These are phyloP conservation scores for Ispidina picta DNA, from an alignment of 2,797 vertebrate genomes.

Conservation along the genomic window DNA sequence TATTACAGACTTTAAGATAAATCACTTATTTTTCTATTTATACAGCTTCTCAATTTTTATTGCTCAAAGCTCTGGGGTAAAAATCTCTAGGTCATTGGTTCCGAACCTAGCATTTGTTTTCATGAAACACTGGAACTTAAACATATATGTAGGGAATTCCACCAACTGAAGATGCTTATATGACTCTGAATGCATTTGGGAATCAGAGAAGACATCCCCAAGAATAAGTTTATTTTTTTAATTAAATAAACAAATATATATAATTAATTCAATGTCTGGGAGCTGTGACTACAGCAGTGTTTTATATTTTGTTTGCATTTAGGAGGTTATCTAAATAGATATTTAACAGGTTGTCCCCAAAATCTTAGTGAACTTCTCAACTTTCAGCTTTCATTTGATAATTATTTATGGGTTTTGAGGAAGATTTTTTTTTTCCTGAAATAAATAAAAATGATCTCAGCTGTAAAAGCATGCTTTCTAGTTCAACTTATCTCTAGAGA, in stretches of 20 bases:
- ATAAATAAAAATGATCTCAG: not conserved
- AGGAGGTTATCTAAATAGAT: not conserved
- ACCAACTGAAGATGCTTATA: not conserved
- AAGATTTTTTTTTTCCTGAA: not conserved
- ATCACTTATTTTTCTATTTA: not conserved
- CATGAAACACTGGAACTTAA: not conserved
- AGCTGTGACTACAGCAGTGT: not conserved
- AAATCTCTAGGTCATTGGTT: not conserved
- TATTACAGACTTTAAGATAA: not conserved
- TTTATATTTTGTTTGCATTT: not conserved
- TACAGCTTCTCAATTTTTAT: not conserved
- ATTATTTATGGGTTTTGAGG: not conserved
- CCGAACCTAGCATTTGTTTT: not conserved
- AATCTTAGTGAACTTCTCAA: not conserved
- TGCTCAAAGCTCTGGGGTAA: not conserved
- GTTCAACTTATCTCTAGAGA: not conserved
- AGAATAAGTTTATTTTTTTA: not conserved
- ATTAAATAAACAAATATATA: not conserved
- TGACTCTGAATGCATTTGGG: not conserved
- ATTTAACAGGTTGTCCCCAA: not conserved
- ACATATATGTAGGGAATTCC: not conserved
- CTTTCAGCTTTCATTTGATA: not conserved
- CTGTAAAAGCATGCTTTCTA: not conserved
- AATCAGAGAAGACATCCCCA: not conserved
- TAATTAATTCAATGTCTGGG: not conserved